Percentiles rank a stretch among this genome's conserved stretches.
Evolutionary conservation across 2,113 vertebrate genomes (phyloP).

Genomic region (Marcusenius ussheri): DNA sequence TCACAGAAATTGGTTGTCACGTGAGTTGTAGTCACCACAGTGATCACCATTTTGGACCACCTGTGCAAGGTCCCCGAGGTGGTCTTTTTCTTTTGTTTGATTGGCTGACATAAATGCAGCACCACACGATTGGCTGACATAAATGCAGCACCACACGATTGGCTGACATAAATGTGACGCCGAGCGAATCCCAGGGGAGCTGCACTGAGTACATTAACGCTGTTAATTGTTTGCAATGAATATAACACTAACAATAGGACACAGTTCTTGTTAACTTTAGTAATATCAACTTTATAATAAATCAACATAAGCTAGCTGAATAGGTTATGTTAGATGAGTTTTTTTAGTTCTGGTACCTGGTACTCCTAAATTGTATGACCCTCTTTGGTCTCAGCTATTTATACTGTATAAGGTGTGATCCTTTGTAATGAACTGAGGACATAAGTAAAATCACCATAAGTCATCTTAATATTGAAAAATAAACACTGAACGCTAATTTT

Average conservation of each 20-base stretch:
- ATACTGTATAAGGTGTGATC: neutral
- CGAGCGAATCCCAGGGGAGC: neutral
- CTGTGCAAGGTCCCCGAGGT: too few relatives aligned
- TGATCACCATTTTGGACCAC: too few relatives aligned
- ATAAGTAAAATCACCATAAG: neutral
- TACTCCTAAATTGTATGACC: neutral
- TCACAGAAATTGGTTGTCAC: too few relatives aligned
- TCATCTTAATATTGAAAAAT: neutral
- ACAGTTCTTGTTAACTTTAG: neutral
- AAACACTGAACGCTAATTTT: neutral
- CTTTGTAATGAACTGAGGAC: neutral
- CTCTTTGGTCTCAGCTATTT: neutral
- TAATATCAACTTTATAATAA: neutral
- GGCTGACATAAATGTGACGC: too few relatives aligned
- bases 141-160: too few relatives aligned
- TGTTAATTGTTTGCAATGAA: neutral
- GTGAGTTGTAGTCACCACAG: too few relatives aligned
- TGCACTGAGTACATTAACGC: neutral
- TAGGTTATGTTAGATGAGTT: neutral
- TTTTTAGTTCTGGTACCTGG: neutral
- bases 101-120: too few relatives aligned
- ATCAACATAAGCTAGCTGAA: neutral
- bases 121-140: too few relatives aligned
- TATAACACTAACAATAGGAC: neutral
- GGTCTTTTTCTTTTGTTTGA: too few relatives aligned